Percentiles rank a stretch among this genome's conserved stretches.
phyloP scores from a whole-genome alignment of 2,888 invertebrate species.

The Dorcus hopei region DNA sequence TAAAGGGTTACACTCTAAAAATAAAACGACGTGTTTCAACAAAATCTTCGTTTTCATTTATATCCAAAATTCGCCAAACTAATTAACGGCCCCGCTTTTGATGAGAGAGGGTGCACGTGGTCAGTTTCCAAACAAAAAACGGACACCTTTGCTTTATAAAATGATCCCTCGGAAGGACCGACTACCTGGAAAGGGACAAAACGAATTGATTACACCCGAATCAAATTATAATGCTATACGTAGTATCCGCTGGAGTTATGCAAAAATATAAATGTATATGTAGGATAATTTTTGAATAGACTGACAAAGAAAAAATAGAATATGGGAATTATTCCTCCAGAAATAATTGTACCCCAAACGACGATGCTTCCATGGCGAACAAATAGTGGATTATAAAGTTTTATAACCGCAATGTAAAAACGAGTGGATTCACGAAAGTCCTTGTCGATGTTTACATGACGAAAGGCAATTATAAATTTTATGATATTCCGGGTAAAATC shows the following conservation, averaged over 20 bases:
- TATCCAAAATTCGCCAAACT: neutral
- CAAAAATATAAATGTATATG: slow-evolving; percentile 8
- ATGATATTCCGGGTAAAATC: too few relatives aligned
- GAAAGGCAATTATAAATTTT: too few relatives aligned
- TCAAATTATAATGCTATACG: slow-evolving; percentile 20
- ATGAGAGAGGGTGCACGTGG: neutral
- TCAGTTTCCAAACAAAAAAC: too few relatives aligned
- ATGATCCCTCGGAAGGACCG: slow-evolving; percentile 32
- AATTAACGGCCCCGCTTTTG: too few relatives aligned
- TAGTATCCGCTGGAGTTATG: neutral
- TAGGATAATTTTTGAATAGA: neutral
- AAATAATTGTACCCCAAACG: too few relatives aligned
- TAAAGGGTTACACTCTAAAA: slow-evolving; percentile 27
- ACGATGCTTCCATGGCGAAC: too few relatives aligned
- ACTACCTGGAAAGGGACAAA: slow-evolving; percentile 43
- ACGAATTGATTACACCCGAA: slow-evolving; percentile 34
- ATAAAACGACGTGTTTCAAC: neutral
- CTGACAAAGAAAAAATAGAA: too few relatives aligned
- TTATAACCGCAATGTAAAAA: too few relatives aligned
- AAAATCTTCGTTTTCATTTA: neutral
- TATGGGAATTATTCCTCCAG: too few relatives aligned
- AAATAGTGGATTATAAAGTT: too few relatives aligned
- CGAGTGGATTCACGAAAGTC: too few relatives aligned
- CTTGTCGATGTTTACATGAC: too few relatives aligned
- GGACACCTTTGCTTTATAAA: neutral